Evolutionary conservation across 2,888 invertebrate genomes (phyloP), one percentile per base, ranked within the genome.

Genomic region (Beris chalybata): DNA sequence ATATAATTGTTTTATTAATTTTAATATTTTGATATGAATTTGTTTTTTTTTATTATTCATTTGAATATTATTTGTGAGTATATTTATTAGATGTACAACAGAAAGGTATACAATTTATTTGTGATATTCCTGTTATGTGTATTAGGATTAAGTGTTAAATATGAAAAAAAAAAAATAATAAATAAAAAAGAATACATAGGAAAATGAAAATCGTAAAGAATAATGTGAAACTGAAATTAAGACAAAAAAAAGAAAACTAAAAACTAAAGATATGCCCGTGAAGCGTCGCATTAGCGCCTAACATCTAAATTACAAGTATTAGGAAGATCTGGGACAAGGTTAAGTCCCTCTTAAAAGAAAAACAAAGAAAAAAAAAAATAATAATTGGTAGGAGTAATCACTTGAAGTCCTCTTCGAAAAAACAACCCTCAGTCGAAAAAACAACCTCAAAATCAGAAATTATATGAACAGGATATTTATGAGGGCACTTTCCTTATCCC

Each of bases 401-500:
- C 13, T 38, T 56, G 38, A 56, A 38, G 32, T 6, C 9, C 4
- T 45, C 13, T 9, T 59, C n/a, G n/a, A 59, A 61, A n/a, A 32
- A 52, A n/a, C n/a, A 5, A 13, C 64, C 63, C 63, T 63, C 63
- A 52, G 13, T 31, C 11, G 38, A 9, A 61, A 12, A 29, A 31
- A 22, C 15, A 13, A 22, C 52, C 12, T 15, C n/a, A 47, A 12
- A 15, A 50, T 50, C 9, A 50, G 29, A 50, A 50, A 50, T 50
- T 9, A 15, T 63, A 29, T 45, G 45, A 54, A 12, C 13, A 13
- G 22, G 30, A 29, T 50, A 50, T 50, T 15, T 58, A 44, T 79
- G 87, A 87, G 87, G 87, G 87, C 87, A 86, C 85, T 86, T 87
- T 87, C 87, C 88, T 87, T 87, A 87, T 88, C 88, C 87, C 87